A percentile compares a stretch with the other conserved stretches of the same genome.
Conservation (phyloP, 2,888 invertebrate species). For the Sesia bembeciformis region DNA sequence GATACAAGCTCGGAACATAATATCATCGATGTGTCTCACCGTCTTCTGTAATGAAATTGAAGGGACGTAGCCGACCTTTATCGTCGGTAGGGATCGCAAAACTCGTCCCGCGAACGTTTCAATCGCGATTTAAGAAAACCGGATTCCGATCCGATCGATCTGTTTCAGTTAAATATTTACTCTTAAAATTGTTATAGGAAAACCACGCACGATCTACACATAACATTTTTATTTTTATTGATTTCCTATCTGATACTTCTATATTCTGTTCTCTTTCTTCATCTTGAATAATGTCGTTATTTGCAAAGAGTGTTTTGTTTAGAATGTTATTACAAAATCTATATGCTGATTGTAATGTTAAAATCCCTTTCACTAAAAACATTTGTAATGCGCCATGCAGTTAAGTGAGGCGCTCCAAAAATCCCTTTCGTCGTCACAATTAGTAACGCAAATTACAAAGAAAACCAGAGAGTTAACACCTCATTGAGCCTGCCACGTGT, state of each 20-base stretch:
- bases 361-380: too few relatives aligned
- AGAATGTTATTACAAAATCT: too few relatives aligned
- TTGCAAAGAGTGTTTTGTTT: too few relatives aligned
- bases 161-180: conserved; percentile 26
- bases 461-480: conserved; percentile 38
- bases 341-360: too few relatives aligned
- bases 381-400: not conserved
- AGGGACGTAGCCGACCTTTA: conserved; percentile 23
- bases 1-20: too few relatives aligned
- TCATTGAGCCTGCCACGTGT: conserved; percentile 45
- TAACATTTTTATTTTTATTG: not conserved
- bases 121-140: conserved; percentile 52
- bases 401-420: not conserved
- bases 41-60: conserved; percentile 38
- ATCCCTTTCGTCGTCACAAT: conserved; percentile 9
- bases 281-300: too few relatives aligned
- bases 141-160: conserved; percentile 21
- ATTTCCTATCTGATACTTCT: too few relatives aligned
- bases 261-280: too few relatives aligned
- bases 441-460: conserved; percentile 23
- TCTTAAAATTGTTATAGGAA: conserved; percentile 13
- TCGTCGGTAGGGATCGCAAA: conserved; percentile 31
- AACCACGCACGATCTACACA: not conserved
- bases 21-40: conserved; percentile 7
- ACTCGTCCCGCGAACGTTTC: conserved; percentile 41